These are phyloP conservation scores for Trichosurus vulpecula DNA, from an alignment of 2,797 vertebrate genomes.

Conservation along the genomic window DNA sequence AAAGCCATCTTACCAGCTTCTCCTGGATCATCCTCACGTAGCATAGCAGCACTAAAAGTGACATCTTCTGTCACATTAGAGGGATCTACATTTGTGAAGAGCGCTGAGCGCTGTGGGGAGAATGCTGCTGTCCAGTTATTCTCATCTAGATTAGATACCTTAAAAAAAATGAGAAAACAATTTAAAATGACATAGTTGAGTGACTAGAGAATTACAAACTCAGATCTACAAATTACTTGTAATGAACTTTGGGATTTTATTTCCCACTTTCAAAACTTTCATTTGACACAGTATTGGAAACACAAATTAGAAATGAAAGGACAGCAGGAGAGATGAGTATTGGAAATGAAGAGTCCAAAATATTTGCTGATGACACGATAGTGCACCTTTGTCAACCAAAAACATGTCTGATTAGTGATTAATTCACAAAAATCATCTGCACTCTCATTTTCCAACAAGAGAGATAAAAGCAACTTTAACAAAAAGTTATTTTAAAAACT, in stretches of 20 bases:
- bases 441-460: background rate
- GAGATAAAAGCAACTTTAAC: background rate
- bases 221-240: background rate
- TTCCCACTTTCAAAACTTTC: background rate
- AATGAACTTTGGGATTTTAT: background rate
- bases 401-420: background rate
- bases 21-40: slow-evolving; percentile 96
- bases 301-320: background rate
- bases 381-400: background rate
- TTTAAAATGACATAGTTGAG: background rate
- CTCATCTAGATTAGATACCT: slow-evolving; percentile 87
- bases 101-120: slow-evolving; percentile 85
- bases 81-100: slow-evolving; percentile 82
- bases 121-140: slow-evolving; percentile 91
- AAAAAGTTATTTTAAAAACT: background rate
- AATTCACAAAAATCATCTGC: background rate
- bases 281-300: background rate
- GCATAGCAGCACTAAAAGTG: slow-evolving; percentile 90
- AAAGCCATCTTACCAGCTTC: slow-evolving; percentile 88
- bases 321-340: background rate
- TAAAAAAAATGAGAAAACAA: background rate
- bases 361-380: background rate
- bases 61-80: slow-evolving; percentile 89
- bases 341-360: no score
- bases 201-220: background rate